These are phyloP conservation scores for Coleophora deauratella DNA, from an alignment of 2,888 invertebrate genomes.

Conservation along the genomic window DNA sequence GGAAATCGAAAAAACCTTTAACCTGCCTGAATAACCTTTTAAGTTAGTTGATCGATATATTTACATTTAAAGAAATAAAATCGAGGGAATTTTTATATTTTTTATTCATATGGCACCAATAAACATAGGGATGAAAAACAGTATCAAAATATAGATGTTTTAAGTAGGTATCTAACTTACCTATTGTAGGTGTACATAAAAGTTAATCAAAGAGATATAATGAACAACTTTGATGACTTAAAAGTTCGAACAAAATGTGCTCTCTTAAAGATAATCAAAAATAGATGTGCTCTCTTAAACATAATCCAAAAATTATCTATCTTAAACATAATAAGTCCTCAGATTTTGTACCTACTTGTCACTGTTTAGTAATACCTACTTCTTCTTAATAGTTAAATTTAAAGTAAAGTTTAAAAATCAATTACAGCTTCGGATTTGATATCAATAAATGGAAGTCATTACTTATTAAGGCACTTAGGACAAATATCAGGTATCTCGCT, in stretches of 20 bases:
- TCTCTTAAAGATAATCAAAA: background rate
- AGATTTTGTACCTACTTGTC: background rate
- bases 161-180: background rate
- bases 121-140: background rate
- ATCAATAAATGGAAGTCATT: background rate
- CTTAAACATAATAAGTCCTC: background rate
- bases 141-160: background rate
- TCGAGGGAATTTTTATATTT: background rate
- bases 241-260: background rate
- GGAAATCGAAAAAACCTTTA: background rate
- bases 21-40: background rate
- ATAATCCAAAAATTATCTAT: background rate
- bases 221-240: background rate
- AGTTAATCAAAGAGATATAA: background rate
- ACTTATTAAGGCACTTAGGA: constrained; percentile 1
- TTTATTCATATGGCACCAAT: background rate
- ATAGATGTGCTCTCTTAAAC: background rate
- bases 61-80: background rate
- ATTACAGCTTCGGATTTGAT: background rate
- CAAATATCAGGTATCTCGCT: constrained; percentile 2
- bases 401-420: background rate
- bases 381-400: background rate
- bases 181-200: background rate
- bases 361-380: background rate
- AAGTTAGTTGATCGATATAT: background rate